Evolutionary conservation across 2,888 invertebrate genomes (phyloP).

Genomic region (Eristalis arbustorum): DNA sequence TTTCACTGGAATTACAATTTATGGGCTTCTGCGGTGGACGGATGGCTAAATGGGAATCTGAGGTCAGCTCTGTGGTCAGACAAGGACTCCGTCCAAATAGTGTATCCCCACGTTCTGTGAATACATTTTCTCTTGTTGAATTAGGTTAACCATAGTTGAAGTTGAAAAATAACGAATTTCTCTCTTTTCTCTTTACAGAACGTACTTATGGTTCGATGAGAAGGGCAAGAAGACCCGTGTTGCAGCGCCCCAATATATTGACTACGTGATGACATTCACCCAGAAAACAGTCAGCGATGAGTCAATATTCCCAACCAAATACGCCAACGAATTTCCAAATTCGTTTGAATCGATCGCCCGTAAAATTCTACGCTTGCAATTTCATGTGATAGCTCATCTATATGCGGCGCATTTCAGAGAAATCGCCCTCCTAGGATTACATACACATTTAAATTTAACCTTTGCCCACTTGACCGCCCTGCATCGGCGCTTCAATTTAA

Average conservation of each 20-base stretch:
- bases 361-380: slow-evolving; percentile 97
- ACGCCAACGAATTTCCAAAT: slow-evolving; percentile 96
- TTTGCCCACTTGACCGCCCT: slow-evolving; percentile 96
- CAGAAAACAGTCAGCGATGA: slow-evolving; percentile 98
- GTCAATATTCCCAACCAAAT: slow-evolving; percentile 98
- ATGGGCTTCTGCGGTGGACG: slow-evolving; percentile 42
- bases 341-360: slow-evolving; percentile 96
- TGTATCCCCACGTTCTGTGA: too few relatives aligned
- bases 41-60: slow-evolving; percentile 33
- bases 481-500: slow-evolving; percentile 92
- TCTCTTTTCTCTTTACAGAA: slow-evolving; percentile 83
- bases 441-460: slow-evolving; percentile 98
- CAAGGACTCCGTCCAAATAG: neutral
- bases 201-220: slow-evolving; percentile 99
- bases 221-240: slow-evolving; percentile 98
- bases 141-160: too few relatives aligned
- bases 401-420: slow-evolving; percentile 99
- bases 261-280: slow-evolving; percentile 99
- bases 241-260: slow-evolving; percentile 98
- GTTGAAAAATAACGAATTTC: neutral
- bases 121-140: too few relatives aligned
- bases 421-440: slow-evolving; percentile 94
- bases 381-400: slow-evolving; percentile 98
- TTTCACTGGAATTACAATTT: slow-evolving; percentile 45
- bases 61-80: slow-evolving; percentile 34